Base-by-base conservation (phyloP, 1,140 invertebrate species). In the Leptonema lineaticorne region DNA sequence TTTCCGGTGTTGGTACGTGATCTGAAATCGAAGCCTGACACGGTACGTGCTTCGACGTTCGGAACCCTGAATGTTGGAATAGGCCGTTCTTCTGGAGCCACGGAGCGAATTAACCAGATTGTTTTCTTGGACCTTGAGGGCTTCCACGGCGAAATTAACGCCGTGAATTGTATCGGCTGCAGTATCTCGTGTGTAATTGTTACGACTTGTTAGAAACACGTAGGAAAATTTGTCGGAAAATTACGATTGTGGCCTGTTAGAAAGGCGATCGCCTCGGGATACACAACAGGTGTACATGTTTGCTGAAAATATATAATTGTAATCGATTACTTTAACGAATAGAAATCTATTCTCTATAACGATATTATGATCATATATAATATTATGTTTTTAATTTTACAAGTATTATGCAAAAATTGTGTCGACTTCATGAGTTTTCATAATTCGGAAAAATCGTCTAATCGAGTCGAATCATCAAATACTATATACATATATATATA, bases 91-190 rank as follows among this genome's bases (percentile, higher is more conserved):
- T 33, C 29, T 33, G 29, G 29, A 11, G 37, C 37, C 37, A 9
- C 37, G 4, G 24, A 22, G 50, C 50, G 50, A 53, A 53, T 53
- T 53, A 53, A 53, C 50, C 50, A 53, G 50, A 53, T 53, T 53
- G 50, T 53, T 53, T 53, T 53, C 50, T 53, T 4, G 50, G 50
- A 18, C 20, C 46, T 18, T 18, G 16, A 41, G 9, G 37, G 9
- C 2, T 11, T 16, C 9, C 37, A 9, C 11, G 9, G 11, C 16
- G 16, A 41, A 41, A 41, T 41, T 41, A 41, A 14, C 37, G 9
- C 37, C 2, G n/a, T n/a, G n/a, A n/a, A n/a, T n/a, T n/a, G n/a
- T n/a, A 41, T 11, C 9, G 37, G 37, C 37, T 11, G 16, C 37
- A 3, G 37, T n/a, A n/a, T n/a, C 9, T 41, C 37, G 37, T 41